Evolutionary conservation across 2,113 vertebrate species (phyloP), one percentile per base, ranked within the genome.

Genomic region (Hylia prasina): DNA sequence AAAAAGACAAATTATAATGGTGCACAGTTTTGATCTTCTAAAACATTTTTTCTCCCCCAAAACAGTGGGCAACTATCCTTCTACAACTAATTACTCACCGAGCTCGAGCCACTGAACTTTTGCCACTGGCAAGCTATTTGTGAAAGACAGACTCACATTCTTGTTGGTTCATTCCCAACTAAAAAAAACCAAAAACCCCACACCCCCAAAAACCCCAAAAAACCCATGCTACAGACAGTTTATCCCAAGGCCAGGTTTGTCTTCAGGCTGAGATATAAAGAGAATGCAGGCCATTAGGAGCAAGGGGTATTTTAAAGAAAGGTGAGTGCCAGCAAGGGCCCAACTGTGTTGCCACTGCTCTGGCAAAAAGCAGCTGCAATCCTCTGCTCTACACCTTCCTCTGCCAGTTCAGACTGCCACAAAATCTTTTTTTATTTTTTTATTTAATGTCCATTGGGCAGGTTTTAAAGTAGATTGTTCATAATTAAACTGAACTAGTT

Each of bases 121-220:
- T 93, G 93, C 90, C 88, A 94, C 92, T 82, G 80, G 79, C 6
- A 7, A 95, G 60, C 51, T 78, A 82, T 89, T 90, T 75, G 82
- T 80, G 71, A 93, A 75, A 96, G 85, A 94, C 73, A 89, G 82
- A 87, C 70, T 66, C 66, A 33, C 63, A 92, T 94, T 94, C 84
- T 69, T 94, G 83, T 81, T 90, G 44, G 47, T 56, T 3, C 3
- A 92, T 58, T 75, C 47, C 35, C 78, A 86, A 92, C 11, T 3
- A 7, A 76, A 82, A 73, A 61, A 78, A 47, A 51, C 5, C 0
- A 61, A 78, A 47, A 51, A 7, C 0, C 0, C 28, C 18, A 22
- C 20, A 69, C 60, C 18, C 33, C 39, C 33, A 8, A 77, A 51
- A 78, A 69, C 18, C 33, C 39, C 33, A 8, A 77, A 51, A 78